phyloP scores from a whole-genome alignment of 1,140 invertebrate genomes.

The Trypoxylus dichotomus region DNA sequence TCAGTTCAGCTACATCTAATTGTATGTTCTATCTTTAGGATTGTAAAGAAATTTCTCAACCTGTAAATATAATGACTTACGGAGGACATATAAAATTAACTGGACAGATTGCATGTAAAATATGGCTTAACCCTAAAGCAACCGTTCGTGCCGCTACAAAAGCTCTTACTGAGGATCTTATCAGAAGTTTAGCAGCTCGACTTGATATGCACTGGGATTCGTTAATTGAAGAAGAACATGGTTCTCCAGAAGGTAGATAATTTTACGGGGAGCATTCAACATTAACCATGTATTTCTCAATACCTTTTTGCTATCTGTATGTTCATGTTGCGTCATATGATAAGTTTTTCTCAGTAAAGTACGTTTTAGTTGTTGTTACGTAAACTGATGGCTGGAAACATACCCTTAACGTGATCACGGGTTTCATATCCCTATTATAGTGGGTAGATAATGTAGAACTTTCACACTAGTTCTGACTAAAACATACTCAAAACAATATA shows the following conservation, averaged over 20 bases:
- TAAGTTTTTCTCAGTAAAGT: no score
- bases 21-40: constrained; percentile 13
- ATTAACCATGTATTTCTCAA: no score
- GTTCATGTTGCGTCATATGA: no score
- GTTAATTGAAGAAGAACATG: constrained; percentile 69
- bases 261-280: no score
- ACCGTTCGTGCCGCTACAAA: constrained; percentile 66
- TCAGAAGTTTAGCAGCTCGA: constrained; percentile 73
- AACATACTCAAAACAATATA: no score
- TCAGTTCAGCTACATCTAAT: not conserved
- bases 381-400: no score
- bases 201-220: constrained; percentile 86
- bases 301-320: no score
- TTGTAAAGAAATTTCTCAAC: constrained; percentile 35
- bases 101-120: constrained; percentile 69
- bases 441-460: no score
- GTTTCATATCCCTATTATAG: no score
- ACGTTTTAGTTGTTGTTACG: no score
- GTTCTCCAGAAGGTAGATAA: constrained; percentile 42
- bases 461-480: no score
- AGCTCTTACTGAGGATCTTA: constrained; percentile 75
- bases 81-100: constrained; percentile 59
- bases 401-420: no score
- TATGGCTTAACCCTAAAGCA: constrained; percentile 72
- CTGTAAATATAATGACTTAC: constrained; percentile 39